Evolutionary conservation across 2,113 vertebrate species (phyloP).

Genomic region (Triplophysa siluroides): DNA sequence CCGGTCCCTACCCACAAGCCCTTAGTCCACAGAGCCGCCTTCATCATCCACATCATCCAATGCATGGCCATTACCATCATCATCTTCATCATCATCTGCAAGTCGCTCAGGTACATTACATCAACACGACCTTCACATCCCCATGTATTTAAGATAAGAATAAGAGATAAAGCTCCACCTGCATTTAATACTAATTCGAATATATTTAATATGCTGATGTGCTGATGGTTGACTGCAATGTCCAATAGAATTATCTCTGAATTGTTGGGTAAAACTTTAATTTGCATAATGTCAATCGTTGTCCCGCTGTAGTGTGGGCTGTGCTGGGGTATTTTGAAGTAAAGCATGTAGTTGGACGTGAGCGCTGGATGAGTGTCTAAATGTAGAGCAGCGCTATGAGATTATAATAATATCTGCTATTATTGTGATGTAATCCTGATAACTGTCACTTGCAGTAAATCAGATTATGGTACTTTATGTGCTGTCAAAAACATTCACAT

Average conservation of each 20-base stretch:
- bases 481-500: slow-evolving; percentile 47
- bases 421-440: slow-evolving; percentile 78
- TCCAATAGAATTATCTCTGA: too few species aligned
- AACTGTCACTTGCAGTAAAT: slow-evolving; percentile 76
- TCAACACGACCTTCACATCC: not conserved
- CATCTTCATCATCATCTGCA: slow-evolving; percentile 71
- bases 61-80: slow-evolving; percentile 72
- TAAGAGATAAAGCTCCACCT: too few species aligned
- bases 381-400: slow-evolving; percentile 68
- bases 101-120: slow-evolving; percentile 66
- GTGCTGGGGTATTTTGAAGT: too few species aligned
- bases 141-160: not conserved
- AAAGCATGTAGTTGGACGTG: too few species aligned
- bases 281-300: too few species aligned
- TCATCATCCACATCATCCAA: slow-evolving; percentile 80
- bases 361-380: slow-evolving; percentile 20
- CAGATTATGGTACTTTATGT: slow-evolving; percentile 78
- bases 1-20: slow-evolving; percentile 81
- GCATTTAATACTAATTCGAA: too few species aligned
- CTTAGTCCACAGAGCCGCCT: slow-evolving; percentile 84
- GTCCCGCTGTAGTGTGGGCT: not conserved
- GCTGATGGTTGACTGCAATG: too few species aligned
- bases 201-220: too few species aligned
- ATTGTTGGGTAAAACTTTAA: too few species aligned
- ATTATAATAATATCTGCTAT: slow-evolving; percentile 79